phyloP scores from a whole-genome alignment of 2,797 vertebrate genomes.

The Buphagus erythrorhynchus region DNA sequence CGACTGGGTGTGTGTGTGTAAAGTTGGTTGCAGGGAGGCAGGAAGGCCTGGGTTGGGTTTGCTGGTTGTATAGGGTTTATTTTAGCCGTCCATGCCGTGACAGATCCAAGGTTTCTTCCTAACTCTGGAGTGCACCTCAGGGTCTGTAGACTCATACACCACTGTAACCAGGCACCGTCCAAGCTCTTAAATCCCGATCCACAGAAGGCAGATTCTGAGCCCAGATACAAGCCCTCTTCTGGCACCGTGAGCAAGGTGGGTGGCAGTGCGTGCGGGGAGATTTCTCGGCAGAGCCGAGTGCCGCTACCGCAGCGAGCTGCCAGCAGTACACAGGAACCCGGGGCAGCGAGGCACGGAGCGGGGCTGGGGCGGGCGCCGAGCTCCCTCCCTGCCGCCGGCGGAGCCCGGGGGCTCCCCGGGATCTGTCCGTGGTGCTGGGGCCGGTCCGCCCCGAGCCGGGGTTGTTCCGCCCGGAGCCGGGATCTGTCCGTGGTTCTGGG shows the following conservation, averaged over 20 bases:
- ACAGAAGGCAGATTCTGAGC: neutral
- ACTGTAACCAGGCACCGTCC: neutral
- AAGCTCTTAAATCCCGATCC: neutral
- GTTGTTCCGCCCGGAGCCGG: neutral
- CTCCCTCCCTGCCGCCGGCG: neutral
- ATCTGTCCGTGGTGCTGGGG: neutral
- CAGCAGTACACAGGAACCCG: neutral
- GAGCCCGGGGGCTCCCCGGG: too few species aligned
- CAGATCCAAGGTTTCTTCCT: constrained; percentile 6
- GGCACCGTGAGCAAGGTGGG: neutral
- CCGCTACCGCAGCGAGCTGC: neutral
- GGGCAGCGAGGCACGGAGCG: neutral
- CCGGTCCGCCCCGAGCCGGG: fast-evolving
- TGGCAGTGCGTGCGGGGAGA: neutral
- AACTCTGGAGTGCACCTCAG: neutral
- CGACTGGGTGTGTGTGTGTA: neutral
- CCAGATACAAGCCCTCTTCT: neutral
- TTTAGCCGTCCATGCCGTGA: neutral
- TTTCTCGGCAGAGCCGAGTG: neutral
- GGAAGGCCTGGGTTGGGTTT: neutral
- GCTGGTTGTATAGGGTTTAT: neutral
- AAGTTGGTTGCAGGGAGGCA: constrained; percentile 12
- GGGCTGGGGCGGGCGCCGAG: neutral
- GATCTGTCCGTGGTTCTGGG: neutral
- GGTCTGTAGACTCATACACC: neutral